Base-by-base conservation (phyloP, 2,797 vertebrate species). In the Danio jaintianensis region DNA sequence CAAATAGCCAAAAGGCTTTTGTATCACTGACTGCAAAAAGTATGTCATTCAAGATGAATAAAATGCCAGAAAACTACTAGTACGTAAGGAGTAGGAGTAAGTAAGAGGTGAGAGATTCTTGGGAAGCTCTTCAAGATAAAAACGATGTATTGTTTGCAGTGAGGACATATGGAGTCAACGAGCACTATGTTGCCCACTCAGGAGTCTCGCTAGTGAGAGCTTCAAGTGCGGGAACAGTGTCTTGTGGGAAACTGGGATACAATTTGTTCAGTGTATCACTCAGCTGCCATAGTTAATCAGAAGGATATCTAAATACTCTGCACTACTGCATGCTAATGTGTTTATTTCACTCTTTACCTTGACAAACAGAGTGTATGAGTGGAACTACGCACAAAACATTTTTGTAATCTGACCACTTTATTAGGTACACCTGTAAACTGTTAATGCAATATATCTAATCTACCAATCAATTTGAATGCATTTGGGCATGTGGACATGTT, bases 191-290 rank as follows among this genome's bases (percentile, higher is more conserved):
- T 6, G 58, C 67, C 56, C 55, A 52, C 42, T 45, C 15, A 69
- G 40, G 47, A 73, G 80, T 61, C 42, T 66, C 12, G 36, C 61
- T 7, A 62, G 45, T 43, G 12, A 43, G 67, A 0, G 38, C 18
- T 53, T 64, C 8, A 64, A 50, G 66, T 66, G 47, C n/a, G 4
- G 56, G 47, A 43, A 48, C 61, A 22, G 9, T 7, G 8, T 81
- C 43, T 61, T 67, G 36, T 16, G 61, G 40, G 47, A 61, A 10
- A 11, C 18, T 42, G 20, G 61, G 59, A 61, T 80, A 77, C 67
- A 80, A 78, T 71, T 36, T 62, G 56, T 74, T 45, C 11, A 18
- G 38, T 43, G 62, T 59, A 75, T 72, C 58, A 64, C 16, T 82
- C 47, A 79, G 61, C 11, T 12, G 16, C 76, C 62, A 10, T 59